Evolutionary conservation across 2,888 invertebrate genomes (phyloP).

Genomic region (Frankliniella fusca): DNA sequence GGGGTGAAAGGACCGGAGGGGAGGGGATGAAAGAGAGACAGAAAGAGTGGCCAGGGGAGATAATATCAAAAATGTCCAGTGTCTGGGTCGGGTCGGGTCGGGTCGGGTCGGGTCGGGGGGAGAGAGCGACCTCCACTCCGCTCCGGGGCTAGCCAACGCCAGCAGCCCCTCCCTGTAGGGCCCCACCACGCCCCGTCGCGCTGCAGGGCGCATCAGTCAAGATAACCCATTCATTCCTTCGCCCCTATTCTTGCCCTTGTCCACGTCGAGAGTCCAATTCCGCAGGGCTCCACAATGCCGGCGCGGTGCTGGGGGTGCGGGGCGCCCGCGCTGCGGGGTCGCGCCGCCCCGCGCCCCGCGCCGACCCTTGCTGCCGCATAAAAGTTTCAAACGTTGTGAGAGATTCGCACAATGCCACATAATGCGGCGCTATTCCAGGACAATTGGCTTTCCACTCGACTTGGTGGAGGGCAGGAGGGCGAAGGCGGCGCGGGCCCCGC

Average conservation of each 20-base stretch:
- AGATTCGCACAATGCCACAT: constrained; percentile 10
- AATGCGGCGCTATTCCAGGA: not conserved
- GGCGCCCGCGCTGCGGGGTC: not conserved
- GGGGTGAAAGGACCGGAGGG: not conserved
- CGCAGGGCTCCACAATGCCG: constrained; percentile 1
- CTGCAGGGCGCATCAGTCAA: constrained; percentile 16
- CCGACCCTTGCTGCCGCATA: not conserved
- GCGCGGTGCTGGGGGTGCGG: not conserved
- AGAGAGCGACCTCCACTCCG: not conserved
- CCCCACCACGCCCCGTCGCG: not conserved
- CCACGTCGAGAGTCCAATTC: constrained; percentile 22
- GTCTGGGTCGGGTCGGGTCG: not conserved
- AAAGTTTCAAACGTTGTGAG: constrained; percentile 18
- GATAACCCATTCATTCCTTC: constrained; percentile 20
- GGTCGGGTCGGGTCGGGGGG: not conserved
- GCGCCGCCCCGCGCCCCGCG: not conserved
- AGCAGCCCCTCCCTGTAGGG: not conserved
- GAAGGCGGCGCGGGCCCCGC: not conserved
- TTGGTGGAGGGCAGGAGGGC: not conserved
- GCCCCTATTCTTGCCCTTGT: constrained; percentile 14
- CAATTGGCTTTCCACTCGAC: not conserved
- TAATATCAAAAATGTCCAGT: constrained; percentile 6
- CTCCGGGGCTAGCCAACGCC: not conserved
- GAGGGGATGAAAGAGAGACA: not conserved
- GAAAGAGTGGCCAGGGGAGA: not conserved